Percentiles rank a stretch among this genome's conserved stretches.
These are phyloP conservation scores for Sussaba pulchella DNA, from an alignment of 2,888 invertebrate species.

Conservation along the genomic window DNA sequence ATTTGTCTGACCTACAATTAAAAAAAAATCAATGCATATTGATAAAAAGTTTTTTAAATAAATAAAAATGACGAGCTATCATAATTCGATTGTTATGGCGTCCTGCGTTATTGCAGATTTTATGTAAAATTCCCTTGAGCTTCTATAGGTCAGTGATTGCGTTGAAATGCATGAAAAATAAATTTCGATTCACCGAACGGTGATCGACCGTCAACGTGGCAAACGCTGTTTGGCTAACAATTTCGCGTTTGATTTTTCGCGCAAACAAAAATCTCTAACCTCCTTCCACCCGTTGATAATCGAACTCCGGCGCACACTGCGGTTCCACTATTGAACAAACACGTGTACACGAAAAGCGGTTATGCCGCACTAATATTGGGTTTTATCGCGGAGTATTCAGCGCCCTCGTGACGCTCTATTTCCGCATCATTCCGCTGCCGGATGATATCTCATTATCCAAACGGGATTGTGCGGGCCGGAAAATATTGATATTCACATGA, in stretches of 20 bases:
- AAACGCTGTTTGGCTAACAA: neutral
- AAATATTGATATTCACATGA: constrained; percentile 7
- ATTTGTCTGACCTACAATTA: too few relatives aligned
- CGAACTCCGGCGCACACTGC: constrained; percentile 25
- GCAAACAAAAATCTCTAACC: constrained; percentile 31
- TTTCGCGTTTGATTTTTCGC: constrained; percentile 26
- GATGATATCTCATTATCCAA: constrained; percentile 47
- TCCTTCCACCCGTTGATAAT: constrained; percentile 34
- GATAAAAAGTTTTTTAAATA: neutral
- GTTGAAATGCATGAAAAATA: constrained; percentile 26
- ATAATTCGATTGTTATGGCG: neutral
- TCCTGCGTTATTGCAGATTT: too few relatives aligned
- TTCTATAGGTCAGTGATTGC: constrained; percentile 44
- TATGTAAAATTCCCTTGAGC: constrained; percentile 6
- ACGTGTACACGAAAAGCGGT: constrained; percentile 15
- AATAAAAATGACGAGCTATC: neutral
- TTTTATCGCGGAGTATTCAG: constrained; percentile 42
- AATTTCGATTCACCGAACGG: constrained; percentile 19
- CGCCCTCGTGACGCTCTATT: neutral
- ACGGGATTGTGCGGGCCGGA: neutral
- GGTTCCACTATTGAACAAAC: constrained; percentile 12
- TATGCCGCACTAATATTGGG: constrained; percentile 33
- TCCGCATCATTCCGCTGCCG: constrained; percentile 29
- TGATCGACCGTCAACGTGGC: neutral
- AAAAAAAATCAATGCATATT: neutral